These are phyloP conservation scores for Acholoe squamosa DNA, from an alignment of 2,888 invertebrate species.

Conservation along the genomic window DNA sequence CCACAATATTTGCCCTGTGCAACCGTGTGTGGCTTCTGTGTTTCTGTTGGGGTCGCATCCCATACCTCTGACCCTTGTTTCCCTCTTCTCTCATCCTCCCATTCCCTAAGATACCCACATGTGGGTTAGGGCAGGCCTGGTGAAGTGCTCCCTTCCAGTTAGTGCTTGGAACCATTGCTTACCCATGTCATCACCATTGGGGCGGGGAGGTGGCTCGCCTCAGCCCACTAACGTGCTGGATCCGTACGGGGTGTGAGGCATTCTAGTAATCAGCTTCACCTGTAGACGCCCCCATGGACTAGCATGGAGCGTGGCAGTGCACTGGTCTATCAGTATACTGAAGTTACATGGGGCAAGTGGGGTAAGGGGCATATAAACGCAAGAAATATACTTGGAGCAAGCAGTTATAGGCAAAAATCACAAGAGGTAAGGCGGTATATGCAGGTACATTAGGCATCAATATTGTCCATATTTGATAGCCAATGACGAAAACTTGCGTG, in stretches of 20 bases:
- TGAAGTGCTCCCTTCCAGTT: background rate
- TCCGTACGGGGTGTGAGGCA: background rate
- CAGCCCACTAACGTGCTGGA: background rate
- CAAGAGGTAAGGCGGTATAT: too few relatives aligned
- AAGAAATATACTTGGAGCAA: too few relatives aligned
- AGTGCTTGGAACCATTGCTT: background rate
- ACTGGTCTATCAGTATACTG: too few relatives aligned
- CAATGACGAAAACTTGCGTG: too few relatives aligned
- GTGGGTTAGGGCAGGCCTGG: too few relatives aligned
- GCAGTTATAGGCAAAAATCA: too few relatives aligned
- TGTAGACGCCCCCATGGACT: background rate
- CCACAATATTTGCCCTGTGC: constrained; percentile 11
- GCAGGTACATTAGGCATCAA: too few relatives aligned
- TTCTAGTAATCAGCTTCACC: background rate
- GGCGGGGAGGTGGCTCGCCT: background rate
- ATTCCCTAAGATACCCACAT: background rate
- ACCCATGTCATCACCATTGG: background rate
- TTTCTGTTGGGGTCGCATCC: too few relatives aligned
- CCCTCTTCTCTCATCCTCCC: background rate
- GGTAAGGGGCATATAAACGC: too few relatives aligned
- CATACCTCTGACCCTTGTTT: background rate
- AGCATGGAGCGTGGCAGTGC: too few relatives aligned
- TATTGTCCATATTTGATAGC: too few relatives aligned
- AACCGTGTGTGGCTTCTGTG: background rate
- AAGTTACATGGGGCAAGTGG: too few relatives aligned